These are phyloP conservation scores for Heteromormyrus szaboi DNA, from an alignment of 2,797 vertebrate species.

Conservation along the genomic window DNA sequence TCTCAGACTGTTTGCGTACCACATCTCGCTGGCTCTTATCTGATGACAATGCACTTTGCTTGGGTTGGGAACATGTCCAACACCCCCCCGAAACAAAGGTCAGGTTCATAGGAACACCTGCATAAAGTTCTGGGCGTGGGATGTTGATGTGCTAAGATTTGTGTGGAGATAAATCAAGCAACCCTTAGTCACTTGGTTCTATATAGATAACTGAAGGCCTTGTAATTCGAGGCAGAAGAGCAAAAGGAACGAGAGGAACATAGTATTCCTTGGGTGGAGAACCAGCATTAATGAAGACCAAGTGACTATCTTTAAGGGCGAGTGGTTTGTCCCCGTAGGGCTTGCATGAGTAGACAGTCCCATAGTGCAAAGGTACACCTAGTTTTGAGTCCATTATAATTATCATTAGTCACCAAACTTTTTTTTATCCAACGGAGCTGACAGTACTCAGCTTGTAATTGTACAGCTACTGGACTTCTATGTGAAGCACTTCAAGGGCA, in stretches of 20 bases:
- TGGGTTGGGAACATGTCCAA: constrained; percentile 21
- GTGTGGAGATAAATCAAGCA: neutral
- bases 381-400: neutral
- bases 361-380: neutral
- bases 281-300: neutral
- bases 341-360: neutral
- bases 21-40: constrained; percentile 26
- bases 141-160: constrained; percentile 22
- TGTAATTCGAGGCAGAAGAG: neutral
- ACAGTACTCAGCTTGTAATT: neutral
- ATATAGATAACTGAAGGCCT: neutral
- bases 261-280: neutral
- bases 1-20: neutral
- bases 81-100: constrained; percentile 20
- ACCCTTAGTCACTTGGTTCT: neutral
- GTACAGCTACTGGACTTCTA: neutral
- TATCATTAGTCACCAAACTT: neutral
- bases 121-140: neutral
- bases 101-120: constrained; percentile 23
- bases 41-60: constrained; percentile 33
- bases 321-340: neutral
- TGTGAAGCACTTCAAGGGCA: neutral
- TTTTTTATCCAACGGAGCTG: neutral
- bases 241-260: neutral
- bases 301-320: neutral